phyloP scores from a whole-genome alignment of 1,140 invertebrate genomes.

The Carcinoscorpius rotundicauda region DNA sequence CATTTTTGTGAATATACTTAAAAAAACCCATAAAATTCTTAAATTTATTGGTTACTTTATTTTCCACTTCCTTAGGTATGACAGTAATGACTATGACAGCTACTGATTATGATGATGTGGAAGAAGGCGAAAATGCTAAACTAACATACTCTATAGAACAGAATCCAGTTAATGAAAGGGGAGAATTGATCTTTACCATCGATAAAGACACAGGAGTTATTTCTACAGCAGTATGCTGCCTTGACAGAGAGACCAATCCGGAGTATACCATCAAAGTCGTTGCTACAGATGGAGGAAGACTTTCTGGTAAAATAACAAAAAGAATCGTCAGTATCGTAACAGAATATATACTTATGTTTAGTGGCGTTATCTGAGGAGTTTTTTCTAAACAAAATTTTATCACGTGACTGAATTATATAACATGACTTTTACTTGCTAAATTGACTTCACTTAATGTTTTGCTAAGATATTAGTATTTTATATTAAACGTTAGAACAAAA shows the following conservation, averaged over 20 bases:
- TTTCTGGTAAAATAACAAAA: constrained; percentile 18
- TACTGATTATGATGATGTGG: constrained; percentile 90
- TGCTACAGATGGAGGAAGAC: constrained; percentile 30
- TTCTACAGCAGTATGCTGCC: constrained; percentile 84
- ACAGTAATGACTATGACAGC: constrained; percentile 99
- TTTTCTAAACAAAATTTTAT: no score
- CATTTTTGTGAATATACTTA: no score
- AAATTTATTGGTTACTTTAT: background rate
- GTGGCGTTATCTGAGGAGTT: no score
- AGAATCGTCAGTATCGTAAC: background rate
- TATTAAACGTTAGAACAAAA: no score
- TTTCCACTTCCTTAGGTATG: constrained; percentile 31
- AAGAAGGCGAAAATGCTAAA: constrained; percentile 81
- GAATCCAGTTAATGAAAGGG: constrained; percentile 91
- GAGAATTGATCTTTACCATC: constrained; percentile 88
- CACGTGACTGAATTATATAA: no score
- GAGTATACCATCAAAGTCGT: constrained; percentile 91
- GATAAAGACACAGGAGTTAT: constrained; percentile 89
- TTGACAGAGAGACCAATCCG: constrained; percentile 84
- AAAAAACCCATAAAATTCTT: no score
- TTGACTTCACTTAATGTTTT: no score
- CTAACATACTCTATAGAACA: constrained; percentile 89
- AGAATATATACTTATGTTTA: no score
- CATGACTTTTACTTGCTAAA: no score
- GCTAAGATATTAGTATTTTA: no score